A percentile compares a stretch with the other conserved stretches of the same genome.
Conservation (phyloP, 2,888 invertebrate species). For the Tholera decimalis region DNA sequence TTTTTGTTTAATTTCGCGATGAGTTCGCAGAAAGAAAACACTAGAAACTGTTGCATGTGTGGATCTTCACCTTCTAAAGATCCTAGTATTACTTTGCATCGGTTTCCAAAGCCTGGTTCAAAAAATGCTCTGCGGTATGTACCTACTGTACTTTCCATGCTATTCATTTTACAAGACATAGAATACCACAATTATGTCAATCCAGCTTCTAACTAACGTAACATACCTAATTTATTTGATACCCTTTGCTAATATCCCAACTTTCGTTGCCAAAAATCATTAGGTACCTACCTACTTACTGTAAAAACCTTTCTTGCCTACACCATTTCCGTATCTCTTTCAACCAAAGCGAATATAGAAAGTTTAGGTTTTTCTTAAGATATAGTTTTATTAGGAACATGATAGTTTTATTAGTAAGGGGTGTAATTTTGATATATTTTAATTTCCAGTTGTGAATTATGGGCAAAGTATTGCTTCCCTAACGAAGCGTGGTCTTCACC, state of each 20-base stretch:
- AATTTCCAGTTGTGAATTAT: constrained; percentile 26
- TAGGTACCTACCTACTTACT: background rate
- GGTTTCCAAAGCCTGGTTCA: no score
- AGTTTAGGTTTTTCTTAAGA: no score
- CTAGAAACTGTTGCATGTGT: constrained; percentile 12
- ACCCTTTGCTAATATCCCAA: background rate
- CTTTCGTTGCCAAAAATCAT: background rate
- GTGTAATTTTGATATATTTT: background rate
- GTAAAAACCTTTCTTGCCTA: background rate
- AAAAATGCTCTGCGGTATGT: constrained; percentile 13
- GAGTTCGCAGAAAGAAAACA: constrained; percentile 15
- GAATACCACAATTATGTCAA: background rate
- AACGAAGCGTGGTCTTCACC: constrained; percentile 7
- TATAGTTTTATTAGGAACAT: no score
- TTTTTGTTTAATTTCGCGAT: constrained; percentile 8
- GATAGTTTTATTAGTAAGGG: background rate
- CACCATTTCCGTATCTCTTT: background rate
- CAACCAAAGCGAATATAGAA: no score
- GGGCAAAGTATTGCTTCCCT: constrained; percentile 24
- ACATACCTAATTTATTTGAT: no score
- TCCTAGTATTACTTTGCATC: constrained; percentile 21
- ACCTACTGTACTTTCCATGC: background rate
- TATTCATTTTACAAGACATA: background rate
- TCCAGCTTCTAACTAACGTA: background rate
- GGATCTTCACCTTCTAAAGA: constrained; percentile 24